Evolutionary conservation across 2,113 vertebrate genomes (phyloP), one percentile per base, ranked within the genome.

Genomic region (Empidonax alnorum): DNA sequence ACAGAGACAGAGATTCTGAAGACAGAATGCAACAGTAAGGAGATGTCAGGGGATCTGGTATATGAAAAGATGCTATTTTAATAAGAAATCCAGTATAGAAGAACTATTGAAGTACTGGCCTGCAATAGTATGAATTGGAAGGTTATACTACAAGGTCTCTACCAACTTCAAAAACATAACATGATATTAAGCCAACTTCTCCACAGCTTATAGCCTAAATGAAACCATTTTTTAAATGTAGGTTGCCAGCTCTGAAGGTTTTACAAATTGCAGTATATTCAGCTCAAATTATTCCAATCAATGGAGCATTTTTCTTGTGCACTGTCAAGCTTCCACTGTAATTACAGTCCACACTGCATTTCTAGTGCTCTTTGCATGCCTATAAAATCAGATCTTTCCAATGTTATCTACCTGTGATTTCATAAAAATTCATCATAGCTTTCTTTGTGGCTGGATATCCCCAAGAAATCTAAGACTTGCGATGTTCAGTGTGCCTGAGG

Each of bases 241-340:
- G n/a, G 10, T 67, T 86, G 35, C 84, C 47, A 94, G 33, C 33
- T 37, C 2, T 18, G 56, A 78, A 84, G 10, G 27, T 55, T 93
- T 84, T 81, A 65, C 42, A 91, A 97, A 84, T 77, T 89, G 37
- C 31, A 88, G 30, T 59, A 63, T 39, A 42, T 86, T 84, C 82
- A 65, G 73, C 66, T 96, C 58, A 81, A 88, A 82, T 88, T 94
- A 86, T 96, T 95, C 41, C 85, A 96, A 92, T 94, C 80, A 86
- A 46, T 77, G 84, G 72, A 94, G 12, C 66, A 92, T 96, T 94
- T 94, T 76, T 95, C 89, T 95, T 75, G 58, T 75, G 46, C 35
- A 56, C 17, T 49, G 66, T 83, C 53, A 82, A 78, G 19, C 44
- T 89, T 81, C 90, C 76, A 15, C 30, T 95, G 27, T 94, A 95